phyloP scores from a whole-genome alignment of 2,113 vertebrate species.

The Gobius niger region DNA sequence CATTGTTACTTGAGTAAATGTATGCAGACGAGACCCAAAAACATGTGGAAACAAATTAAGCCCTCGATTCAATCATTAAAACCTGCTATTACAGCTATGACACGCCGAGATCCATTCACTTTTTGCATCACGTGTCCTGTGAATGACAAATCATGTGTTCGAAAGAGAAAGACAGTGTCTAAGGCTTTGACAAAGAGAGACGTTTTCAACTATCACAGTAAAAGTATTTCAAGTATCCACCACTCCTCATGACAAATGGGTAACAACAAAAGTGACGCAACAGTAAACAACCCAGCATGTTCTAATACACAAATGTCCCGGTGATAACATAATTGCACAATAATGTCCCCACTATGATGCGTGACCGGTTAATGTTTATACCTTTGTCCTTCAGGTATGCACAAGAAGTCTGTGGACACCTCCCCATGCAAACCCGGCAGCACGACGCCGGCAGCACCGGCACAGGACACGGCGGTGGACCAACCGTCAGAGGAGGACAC shows the following conservation, averaged over 20 bases:
- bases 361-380: slow-evolving; percentile 47
- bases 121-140: too few species aligned
- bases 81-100: too few species aligned
- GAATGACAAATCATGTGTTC: too few species aligned
- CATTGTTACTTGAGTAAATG: neutral
- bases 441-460: slow-evolving; percentile 72
- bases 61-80: too few species aligned
- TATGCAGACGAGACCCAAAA: too few species aligned
- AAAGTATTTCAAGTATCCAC: neutral
- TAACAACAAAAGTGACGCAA: slow-evolving; percentile 1
- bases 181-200: too few species aligned
- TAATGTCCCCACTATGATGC: neutral
- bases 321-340: slow-evolving; percentile 2
- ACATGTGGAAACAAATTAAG: too few species aligned
- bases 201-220: neutral
- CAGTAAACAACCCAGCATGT: neutral
- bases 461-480: slow-evolving; percentile 80
- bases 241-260: neutral
- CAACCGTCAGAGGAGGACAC: slow-evolving; percentile 74
- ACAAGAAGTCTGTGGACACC: slow-evolving; percentile 94
- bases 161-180: too few species aligned
- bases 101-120: too few species aligned
- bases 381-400: slow-evolving; percentile 90
- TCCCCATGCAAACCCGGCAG: slow-evolving; percentile 82
- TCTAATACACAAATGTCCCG: neutral